Base-by-base conservation (phyloP, 2,888 invertebrate species). In the Chrysodeixis includens region DNA sequence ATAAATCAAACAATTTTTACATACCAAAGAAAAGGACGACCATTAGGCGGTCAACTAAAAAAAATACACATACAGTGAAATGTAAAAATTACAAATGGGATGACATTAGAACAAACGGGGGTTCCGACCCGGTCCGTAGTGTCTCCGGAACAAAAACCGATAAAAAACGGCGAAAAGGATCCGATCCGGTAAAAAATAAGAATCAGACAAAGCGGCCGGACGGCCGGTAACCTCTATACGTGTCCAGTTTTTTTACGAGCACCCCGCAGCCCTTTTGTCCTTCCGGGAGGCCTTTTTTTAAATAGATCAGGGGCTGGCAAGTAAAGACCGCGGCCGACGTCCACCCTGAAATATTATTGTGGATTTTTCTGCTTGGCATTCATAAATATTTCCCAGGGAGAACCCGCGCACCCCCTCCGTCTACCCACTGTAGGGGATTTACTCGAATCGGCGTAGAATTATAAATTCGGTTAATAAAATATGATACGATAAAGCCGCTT, bases 391-490 rank as follows among this genome's bases (percentile, higher is more conserved):
- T 93, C 91, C 88, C 90, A 85, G 86, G 88, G 85, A 84, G 78
- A 82, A 82, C 76, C 68, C 78, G 58, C 67, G 55, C 59, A 58
- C 76, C 78, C 81, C 77, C 69, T 69, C 61, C 69, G 54, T 70
- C 80, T 72, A 74, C 81, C 77, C 81, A 71, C 75, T 77, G 81
- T 78, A 81, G 81, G 86, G 92, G 92, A 91, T 92, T 92, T 92
- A 90, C 89, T 89, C 90, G 91, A 92, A 93, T 93, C 93, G 92
- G 90, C 91, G 93, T 87, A 90, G 93, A 93, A 95, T 95, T 94
- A 95, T 93, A 93, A 95, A 94, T 94, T 93, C 93, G 92, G 91
- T 94, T 94, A 94, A 94, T 94, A 94, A 95, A 94, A 95, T 94
- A 94, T 94, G 92, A 93, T 93, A 93, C 92, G 94, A 94, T 94